Base-by-base conservation (phyloP, 2,888 invertebrate species). In the Catonia carolina region DNA sequence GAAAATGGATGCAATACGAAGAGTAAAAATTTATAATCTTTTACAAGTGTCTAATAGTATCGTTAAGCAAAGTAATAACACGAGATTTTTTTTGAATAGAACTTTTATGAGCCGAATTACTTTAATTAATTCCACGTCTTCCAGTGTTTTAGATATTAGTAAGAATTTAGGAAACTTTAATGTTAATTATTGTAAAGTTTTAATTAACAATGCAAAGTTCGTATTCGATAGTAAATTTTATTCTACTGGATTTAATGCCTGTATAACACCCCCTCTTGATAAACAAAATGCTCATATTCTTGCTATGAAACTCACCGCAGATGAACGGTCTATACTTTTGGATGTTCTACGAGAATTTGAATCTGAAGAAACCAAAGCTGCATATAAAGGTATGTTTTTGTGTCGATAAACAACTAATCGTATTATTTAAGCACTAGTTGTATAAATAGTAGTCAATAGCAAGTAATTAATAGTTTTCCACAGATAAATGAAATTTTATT, bases 241-340 rank as follows among this genome's bases (percentile, higher is more conserved):
- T 23, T 23, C 45, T 2, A 27, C 12, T 23, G 23, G 22, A 12
- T 14, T 14, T n/a, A 45, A 23, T 45, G 45, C 2, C 15, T 18
- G 22, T 17, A n/a, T 14, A 8, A 14, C 45, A 45, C 61, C 74
- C 27, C 77, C 77, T 0, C 66, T 84, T 41, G 80, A 83, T 33
- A 85, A 85, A 68, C 76, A 82, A 45, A 84, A 86, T 64, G 89
- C 89, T 0, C 81, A 83, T 64, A 86, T 88, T 67, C 75, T 90
- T 48, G 80, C 86, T 6, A 73, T 85, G 33, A 81, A 83, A 65
- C 75, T 90, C 35, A 87, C 83, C 36, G 78, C 82, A 52, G 84
- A 85, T 51, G 89, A 90, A 70, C 77, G 89, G 51, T 79, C 76
- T 64, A 75, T 84, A 63, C 74, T 90, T 47, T 77, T 83, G 57